phyloP scores from a whole-genome alignment of 2,888 invertebrate genomes.

The Clitarchus hookeri region DNA sequence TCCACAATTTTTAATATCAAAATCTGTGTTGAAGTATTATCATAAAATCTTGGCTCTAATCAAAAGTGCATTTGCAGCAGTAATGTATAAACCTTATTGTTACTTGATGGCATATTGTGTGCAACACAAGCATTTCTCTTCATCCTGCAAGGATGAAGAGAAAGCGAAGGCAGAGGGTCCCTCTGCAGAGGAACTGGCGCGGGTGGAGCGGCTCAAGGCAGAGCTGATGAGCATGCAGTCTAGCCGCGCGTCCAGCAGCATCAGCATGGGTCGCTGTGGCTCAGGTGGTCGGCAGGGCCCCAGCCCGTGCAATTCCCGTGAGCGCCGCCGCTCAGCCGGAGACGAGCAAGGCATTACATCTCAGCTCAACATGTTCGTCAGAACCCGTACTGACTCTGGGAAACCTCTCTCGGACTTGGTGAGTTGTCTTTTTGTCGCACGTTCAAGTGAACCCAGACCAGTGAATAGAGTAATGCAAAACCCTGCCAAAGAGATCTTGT shows the following conservation, averaged over 20 bases:
- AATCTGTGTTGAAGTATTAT: too few relatives aligned
- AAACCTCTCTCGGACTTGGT: constrained; percentile 83
- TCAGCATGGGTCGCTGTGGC: constrained; percentile 52
- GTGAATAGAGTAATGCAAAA: too few relatives aligned
- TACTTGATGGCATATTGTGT: too few relatives aligned
- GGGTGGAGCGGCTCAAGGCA: constrained; percentile 60
- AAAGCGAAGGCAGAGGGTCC: constrained; percentile 68
- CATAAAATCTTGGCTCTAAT: too few relatives aligned
- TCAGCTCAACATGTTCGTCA: constrained; percentile 71
- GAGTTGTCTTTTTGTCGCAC: constrained; percentile 37
- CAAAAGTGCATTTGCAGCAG: too few relatives aligned
- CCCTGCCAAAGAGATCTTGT: too few relatives aligned
- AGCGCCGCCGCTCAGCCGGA: constrained; percentile 81
- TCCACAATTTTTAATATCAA: too few relatives aligned
- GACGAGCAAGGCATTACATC: constrained; percentile 71
- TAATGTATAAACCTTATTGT: too few relatives aligned
- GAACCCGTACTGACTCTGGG: constrained; percentile 84
- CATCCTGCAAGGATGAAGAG: constrained; percentile 71
- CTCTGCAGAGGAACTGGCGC: constrained; percentile 62
- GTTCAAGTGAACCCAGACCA: too few relatives aligned
- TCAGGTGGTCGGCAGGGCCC: constrained; percentile 26
- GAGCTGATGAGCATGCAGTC: constrained; percentile 51
- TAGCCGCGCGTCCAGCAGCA: constrained; percentile 52
- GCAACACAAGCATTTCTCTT: too few relatives aligned
- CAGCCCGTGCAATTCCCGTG: constrained; percentile 56